Evolutionary conservation across 2,888 invertebrate species (phyloP).

Genomic region (Xanthorhoe spadicearia): DNA sequence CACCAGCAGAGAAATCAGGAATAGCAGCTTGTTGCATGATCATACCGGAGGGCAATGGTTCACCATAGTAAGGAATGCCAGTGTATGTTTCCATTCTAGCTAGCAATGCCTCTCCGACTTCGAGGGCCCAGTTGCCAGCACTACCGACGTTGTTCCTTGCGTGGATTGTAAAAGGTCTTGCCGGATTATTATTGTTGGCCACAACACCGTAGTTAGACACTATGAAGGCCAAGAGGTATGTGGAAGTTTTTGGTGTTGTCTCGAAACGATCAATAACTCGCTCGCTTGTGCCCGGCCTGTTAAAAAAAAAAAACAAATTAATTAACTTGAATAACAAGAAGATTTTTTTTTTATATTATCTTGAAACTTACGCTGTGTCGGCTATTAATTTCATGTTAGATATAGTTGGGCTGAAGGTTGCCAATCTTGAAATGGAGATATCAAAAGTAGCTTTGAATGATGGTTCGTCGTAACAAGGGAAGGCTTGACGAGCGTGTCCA

Average conservation of each 20-base stretch:
- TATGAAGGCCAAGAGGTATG: slow-evolving; percentile 93
- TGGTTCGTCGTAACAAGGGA: slow-evolving; percentile 96
- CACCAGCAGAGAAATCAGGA: slow-evolving; percentile 91
- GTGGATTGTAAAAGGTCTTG: slow-evolving; percentile 69
- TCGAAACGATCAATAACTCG: slow-evolving; percentile 75
- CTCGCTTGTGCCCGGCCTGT: slow-evolving; percentile 49
- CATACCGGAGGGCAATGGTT: slow-evolving; percentile 68
- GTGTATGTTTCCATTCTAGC: slow-evolving; percentile 85
- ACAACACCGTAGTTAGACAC: slow-evolving; percentile 89
- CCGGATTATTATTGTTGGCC: slow-evolving; percentile 48
- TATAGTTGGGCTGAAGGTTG: slow-evolving; percentile 77
- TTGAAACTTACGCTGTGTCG: slow-evolving; percentile 50
- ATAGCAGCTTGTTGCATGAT: slow-evolving; percentile 90
- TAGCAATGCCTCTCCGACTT: slow-evolving; percentile 76
- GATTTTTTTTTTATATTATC: background rate
- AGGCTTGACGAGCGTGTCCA: slow-evolving; percentile 91
- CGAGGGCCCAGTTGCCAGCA: slow-evolving; percentile 74
- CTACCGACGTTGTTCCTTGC: slow-evolving; percentile 72
- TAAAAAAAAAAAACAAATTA: slow-evolving; percentile 16
- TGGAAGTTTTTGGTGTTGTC: slow-evolving; percentile 88
- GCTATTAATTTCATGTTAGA: slow-evolving; percentile 88
- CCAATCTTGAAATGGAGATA: slow-evolving; percentile 86
- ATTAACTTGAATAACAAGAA: background rate
- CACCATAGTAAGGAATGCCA: slow-evolving; percentile 75
- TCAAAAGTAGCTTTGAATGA: slow-evolving; percentile 91